Base-by-base conservation (phyloP, 2,888 invertebrate species). In the Koerneria pararmatus region DNA sequence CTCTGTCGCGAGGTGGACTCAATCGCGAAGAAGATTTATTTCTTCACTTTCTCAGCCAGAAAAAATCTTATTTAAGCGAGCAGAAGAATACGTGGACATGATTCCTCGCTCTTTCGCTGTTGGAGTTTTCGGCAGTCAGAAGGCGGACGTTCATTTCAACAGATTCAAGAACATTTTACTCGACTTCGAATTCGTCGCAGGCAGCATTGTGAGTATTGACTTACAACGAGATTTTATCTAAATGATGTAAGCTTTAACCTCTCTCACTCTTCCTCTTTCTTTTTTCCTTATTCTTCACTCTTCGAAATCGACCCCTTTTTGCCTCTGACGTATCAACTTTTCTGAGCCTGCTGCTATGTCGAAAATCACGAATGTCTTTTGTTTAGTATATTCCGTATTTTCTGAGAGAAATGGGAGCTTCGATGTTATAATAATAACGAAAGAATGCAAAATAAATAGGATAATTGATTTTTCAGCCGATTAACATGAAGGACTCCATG, bases 51-150 rank as follows among this genome's bases (percentile, higher is more conserved):
- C n/a, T 41, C n/a, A 41, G 11, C 11, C n/a, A 11, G 11, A 41
- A 41, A 41, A 11, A n/a, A 41, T 51, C 11, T 8, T 24, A 31
- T 56, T 71, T 31, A 62, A 70, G 65, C 60, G 56, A 27, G 35
- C 58, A 5, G 73, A 74, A 5, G 82, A 82, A 24, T 79, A 79
- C 65, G 79, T 82, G 11, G 79, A 83, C 61, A 78, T 78, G 75
- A 80, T 84, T 72, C 86, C 86, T 2, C 90, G 91, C 2, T 91
- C 91, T 1, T 92, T 90, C 79, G 92, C 93, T 0, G 88, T 99
- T 31, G 91, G 92, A 1, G 90, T 98, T 72, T 90, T 90, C 83
- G 98, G 98, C 1, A 90, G 95, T 65, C 97, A 98, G 84, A 93
- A 92, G 64, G 91, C 97, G 0, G 89, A 89, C 79, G 89, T 97